These are phyloP conservation scores for Pelochelys cantorii DNA, from an alignment of 2,797 vertebrate genomes.

Conservation along the genomic window DNA sequence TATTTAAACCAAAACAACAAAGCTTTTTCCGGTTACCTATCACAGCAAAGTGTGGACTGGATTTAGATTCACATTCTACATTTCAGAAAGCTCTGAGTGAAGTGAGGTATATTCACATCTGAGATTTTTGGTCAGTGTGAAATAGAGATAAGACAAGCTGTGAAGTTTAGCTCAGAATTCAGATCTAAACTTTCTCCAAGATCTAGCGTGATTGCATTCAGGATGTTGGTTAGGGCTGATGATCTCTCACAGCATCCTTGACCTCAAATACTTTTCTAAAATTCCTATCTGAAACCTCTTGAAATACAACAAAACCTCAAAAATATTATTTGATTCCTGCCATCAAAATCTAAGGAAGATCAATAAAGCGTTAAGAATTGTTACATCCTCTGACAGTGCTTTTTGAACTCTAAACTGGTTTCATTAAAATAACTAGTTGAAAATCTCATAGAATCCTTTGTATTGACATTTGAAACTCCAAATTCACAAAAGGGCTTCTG, in stretches of 20 bases:
- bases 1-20: slow-evolving; percentile 5
- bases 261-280: not conserved
- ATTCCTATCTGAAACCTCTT: not conserved
- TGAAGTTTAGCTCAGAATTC: not conserved
- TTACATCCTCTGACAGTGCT: not conserved
- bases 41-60: not conserved
- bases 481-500: slow-evolving; percentile 43
- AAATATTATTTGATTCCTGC: slow-evolving; percentile 7
- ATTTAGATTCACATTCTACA: not conserved
- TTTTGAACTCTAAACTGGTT: slow-evolving; percentile 25
- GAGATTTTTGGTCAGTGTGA: slow-evolving; percentile 28
- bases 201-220: not conserved
- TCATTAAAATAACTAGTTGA: slow-evolving; percentile 47
- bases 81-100: slow-evolving; percentile 5
- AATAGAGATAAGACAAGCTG: slow-evolving; percentile 7
- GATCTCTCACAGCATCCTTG: not conserved
- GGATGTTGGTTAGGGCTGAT: not conserved
- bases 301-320: slow-evolving; percentile 14
- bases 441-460: slow-evolving; percentile 41
- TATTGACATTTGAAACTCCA: slow-evolving; percentile 49
- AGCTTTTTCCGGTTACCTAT: not conserved
- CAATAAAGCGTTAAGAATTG: not conserved
- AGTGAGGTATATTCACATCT: not conserved
- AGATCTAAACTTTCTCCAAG: not conserved
- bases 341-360: not conserved